These are phyloP conservation scores for Salmo trutta DNA, from an alignment of 2,797 vertebrate genomes.

Conservation along the genomic window DNA sequence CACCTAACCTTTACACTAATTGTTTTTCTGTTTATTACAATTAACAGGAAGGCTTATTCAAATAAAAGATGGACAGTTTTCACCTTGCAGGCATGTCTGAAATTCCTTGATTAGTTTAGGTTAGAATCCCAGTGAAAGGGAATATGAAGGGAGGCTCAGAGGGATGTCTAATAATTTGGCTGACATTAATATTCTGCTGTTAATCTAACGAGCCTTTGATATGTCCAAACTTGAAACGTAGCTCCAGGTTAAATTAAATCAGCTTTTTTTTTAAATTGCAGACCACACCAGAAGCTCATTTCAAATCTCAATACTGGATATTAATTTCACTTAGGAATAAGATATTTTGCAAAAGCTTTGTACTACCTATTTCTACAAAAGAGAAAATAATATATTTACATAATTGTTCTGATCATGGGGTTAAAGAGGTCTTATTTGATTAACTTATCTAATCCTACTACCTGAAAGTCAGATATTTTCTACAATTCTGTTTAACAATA, in stretches of 20 bases:
- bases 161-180: constrained; percentile 33
- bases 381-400: constrained; percentile 31
- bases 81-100: not conserved
- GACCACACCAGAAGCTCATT: constrained; percentile 15
- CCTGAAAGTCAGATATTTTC: constrained; percentile 46
- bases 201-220: constrained; percentile 39
- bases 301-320: constrained; percentile 22
- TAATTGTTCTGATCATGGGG: constrained; percentile 31
- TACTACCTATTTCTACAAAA: constrained; percentile 12
- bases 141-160: not conserved
- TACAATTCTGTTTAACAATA: constrained; percentile 38
- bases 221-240: constrained; percentile 28
- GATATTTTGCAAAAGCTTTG: constrained; percentile 29
- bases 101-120: constrained; percentile 16
- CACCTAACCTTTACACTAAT: not conserved
- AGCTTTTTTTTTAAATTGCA: constrained; percentile 28
- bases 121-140: constrained; percentile 9
- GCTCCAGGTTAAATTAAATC: constrained; percentile 35
- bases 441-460: constrained; percentile 42
- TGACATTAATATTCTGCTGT: constrained; percentile 42
- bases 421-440: constrained; percentile 47
- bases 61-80: constrained; percentile 14
- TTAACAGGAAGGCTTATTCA: constrained; percentile 4
- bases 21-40: constrained; percentile 3
- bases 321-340: constrained; percentile 35